Evolutionary conservation across 2,888 invertebrate species (phyloP), one percentile per base, ranked within the genome.

Genomic region (Eristalis pertinax): DNA sequence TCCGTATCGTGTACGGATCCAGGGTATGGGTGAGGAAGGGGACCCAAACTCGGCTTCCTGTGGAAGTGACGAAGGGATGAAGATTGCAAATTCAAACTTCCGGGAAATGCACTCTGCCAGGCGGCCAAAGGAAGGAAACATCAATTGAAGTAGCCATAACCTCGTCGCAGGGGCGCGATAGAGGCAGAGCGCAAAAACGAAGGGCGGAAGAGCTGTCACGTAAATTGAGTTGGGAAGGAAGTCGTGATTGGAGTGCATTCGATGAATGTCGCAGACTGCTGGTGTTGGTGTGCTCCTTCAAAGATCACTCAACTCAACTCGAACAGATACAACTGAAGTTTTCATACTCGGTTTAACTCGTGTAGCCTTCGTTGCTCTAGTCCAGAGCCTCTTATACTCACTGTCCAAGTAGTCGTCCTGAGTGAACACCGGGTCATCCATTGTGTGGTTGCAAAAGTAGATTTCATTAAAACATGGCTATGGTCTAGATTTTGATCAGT

Each of bases 61-160:
- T 78, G 78, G 73, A 86, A 78, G 70, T 72, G 76, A 60, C 26
- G 26, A 10, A 13, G 56, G 22, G 2, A 10, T 77, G 70, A 29
- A 24, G 58, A 43, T 60, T 82, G 83, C 78, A 78, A 83, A 78
- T 73, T 78, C 22, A 15, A 58, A 68, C 68, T 58, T 83, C 79
- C 78, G 73, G 63, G 62, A 62, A 62, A 41, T 72, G 24, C 41
- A 19, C 43, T 10, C n/a, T 24, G 60, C 35, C 35, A 38, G n/a
- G 15, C 26, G 13, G 63, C n/a, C 73, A 60, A 60, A 41, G 38
- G n/a, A 35, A 13, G 75, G 60, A 65, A 82, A 50, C 19, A 69
- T 41, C 63, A 76, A 70, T 65, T 70, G 60, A 60, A 26, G 60
- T 29, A 60, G 24, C 60, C 60, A 26, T 60, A 60, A 60, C 26